Evolutionary conservation across 1,140 invertebrate genomes (phyloP), one percentile per base, ranked within the genome.

Genomic region (Conopomorpha cramerella): DNA sequence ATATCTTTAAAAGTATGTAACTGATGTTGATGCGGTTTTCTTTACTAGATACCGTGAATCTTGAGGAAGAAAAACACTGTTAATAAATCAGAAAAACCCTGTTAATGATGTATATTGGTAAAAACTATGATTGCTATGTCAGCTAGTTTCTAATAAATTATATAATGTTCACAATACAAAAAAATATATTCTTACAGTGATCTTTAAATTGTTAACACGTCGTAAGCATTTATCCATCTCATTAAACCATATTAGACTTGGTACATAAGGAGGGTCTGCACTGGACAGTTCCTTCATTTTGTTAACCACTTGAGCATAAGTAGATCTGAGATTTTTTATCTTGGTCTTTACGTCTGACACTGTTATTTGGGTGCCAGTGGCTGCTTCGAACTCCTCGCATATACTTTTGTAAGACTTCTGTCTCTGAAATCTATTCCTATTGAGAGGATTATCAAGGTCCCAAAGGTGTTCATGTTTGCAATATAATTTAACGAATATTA

Each of bases 401-500:
- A 79, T 59, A n/a, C 54, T 38, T 25, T 43, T 56, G 27, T 62
- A 70, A 1, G 72, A 59, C 38, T 60, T 49, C 10, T 64, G 41
- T 41, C 65, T 54, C 29, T 51, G 45, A 36, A 48, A 46, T 18
- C 57, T 61, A 3, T 49, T 35, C 47, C 65, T 77, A 34, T 77
- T 70, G 13, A 49, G 39, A 16, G 47, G 36, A 26, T 70, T 53
- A 30, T 57, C 43, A 3, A 55, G 45, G 44, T 79, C 72, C 74
- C 76, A 79, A 15, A 79, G 47, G 26, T 46, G 52, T 44, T 73
- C 60, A 37, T 71, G 49, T 19, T 39, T 55, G 17, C 72, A 45
- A 46, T 78, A 79, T 39, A 70, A 40, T 58, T 73, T 67, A 1
- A 77, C 71, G 38, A 79, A 79, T 42, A 56, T 49, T 28, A 50